Evolutionary conservation across 2,888 invertebrate species (phyloP).

Genomic region (Philereme vetulata): DNA sequence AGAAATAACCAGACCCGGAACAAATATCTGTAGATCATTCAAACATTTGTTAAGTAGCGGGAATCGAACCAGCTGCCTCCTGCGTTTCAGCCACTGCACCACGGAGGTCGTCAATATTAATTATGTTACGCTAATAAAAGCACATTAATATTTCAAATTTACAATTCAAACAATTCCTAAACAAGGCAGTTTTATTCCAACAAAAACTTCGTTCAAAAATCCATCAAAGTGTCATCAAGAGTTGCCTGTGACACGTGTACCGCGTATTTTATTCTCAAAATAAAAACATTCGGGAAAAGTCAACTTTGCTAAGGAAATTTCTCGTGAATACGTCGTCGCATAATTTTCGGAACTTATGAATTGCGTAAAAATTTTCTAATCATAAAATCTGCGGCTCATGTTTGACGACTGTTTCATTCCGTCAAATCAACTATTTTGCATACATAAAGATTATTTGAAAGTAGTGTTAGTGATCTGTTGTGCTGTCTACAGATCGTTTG

Average conservation of each 20-base stretch:
- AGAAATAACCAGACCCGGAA: too few species aligned
- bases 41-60: too few species aligned
- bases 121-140: too few species aligned
- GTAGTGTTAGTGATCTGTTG: too few species aligned
- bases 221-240: slow-evolving; percentile 72
- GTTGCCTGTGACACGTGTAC: slow-evolving; percentile 57
- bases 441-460: too few species aligned
- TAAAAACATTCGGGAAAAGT: slow-evolving; percentile 6
- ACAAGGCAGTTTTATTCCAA: slow-evolving; percentile 8
- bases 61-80: too few species aligned
- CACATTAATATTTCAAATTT: background rate
- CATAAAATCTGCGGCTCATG: background rate
- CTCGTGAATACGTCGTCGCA: background rate
- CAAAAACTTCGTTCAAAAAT: slow-evolving; percentile 55
- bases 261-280: slow-evolving; percentile 20
- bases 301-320: background rate
- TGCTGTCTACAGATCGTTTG: too few species aligned
- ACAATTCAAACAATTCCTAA: slow-evolving; percentile 21
- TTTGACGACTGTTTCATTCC: too few species aligned
- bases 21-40: too few species aligned
- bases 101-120: too few species aligned
- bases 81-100: too few species aligned
- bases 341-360: background rate
- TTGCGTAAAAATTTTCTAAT: background rate
- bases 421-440: too few species aligned